These are phyloP conservation scores for Remorina albescens DNA, from an alignment of 2,797 vertebrate genomes.

Conservation along the genomic window DNA sequence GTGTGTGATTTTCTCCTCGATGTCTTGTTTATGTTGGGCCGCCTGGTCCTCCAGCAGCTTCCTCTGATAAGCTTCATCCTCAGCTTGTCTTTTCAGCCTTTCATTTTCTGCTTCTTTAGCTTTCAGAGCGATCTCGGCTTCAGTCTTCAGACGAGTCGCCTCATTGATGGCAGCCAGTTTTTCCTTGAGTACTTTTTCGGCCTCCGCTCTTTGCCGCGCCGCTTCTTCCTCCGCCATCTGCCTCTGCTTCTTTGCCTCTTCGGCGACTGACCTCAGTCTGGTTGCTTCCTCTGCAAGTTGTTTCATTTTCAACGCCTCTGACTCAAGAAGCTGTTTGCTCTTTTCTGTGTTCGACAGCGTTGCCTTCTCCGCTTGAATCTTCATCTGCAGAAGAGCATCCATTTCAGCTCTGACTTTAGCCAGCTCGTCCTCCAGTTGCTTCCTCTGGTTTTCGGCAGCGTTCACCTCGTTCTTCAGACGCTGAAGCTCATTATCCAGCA, in stretches of 20 bases:
- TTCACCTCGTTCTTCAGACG: conserved; percentile 91
- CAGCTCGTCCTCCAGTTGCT: conserved; percentile 92
- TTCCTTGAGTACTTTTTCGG: conserved; percentile 94
- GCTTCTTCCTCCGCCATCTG: conserved; percentile 94
- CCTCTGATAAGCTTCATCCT: conserved; percentile 96
- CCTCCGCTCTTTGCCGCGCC: conserved; percentile 88
- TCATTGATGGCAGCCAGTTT: conserved; percentile 94
- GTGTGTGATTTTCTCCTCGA: conserved; percentile 91
- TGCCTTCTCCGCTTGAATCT: conserved; percentile 89
- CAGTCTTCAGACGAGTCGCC: conserved; percentile 90
- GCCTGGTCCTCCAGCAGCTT: conserved; percentile 95
- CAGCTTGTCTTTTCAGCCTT: conserved; percentile 91
- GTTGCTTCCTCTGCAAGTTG: conserved; percentile 94
- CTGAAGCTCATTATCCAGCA: conserved; percentile 92
- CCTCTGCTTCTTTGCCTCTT: conserved; percentile 94
- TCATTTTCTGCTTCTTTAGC: conserved; percentile 97
- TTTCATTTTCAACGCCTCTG: conserved; percentile 91
- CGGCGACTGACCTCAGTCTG: conserved; percentile 88
- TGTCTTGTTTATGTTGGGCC: conserved; percentile 93
- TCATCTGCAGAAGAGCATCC: conserved; percentile 91
- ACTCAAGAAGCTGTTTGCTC: conserved; percentile 94
- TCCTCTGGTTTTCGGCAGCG: conserved; percentile 87
- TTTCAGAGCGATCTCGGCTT: conserved; percentile 93
- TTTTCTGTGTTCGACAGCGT: conserved; percentile 91
- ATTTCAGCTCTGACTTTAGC: conserved; percentile 92